phyloP scores from a whole-genome alignment of 2,113 vertebrate genomes.

The Platysteira castanea region DNA sequence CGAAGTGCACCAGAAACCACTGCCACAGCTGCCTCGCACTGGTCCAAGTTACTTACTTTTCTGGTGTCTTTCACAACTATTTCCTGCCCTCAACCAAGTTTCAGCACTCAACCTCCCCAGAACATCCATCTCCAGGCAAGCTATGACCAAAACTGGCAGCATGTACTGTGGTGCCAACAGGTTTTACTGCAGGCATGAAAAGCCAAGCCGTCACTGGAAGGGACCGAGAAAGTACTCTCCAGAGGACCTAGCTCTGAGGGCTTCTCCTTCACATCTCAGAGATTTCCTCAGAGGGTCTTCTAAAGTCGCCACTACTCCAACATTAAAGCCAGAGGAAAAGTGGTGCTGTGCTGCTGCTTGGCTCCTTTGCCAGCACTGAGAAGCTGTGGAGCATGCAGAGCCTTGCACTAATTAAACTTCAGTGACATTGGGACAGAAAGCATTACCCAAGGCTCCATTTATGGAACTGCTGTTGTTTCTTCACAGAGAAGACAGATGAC shows the following conservation, averaged over 20 bases:
- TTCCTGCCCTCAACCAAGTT: not conserved
- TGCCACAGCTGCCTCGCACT: rapidly evolving
- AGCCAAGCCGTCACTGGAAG: not conserved
- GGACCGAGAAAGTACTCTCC: not conserved
- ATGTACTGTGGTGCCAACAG: not conserved
- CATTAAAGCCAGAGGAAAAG: not conserved
- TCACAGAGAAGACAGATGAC: not conserved
- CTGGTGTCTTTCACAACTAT: not conserved
- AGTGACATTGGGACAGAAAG: not conserved
- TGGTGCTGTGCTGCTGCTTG: not conserved
- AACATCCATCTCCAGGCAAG: not conserved
- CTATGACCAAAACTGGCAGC: not conserved
- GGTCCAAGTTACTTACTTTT: not conserved
- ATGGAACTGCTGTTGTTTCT: not conserved
- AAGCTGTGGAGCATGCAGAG: not conserved
- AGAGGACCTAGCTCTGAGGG: not conserved
- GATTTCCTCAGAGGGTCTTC: conserved; percentile 9
- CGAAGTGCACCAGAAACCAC: not conserved
- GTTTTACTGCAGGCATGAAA: not conserved
- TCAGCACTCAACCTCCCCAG: not conserved
- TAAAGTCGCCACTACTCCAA: not conserved
- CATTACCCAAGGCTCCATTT: not conserved
- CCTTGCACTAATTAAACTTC: not conserved
- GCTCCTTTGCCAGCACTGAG: not conserved
- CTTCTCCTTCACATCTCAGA: not conserved